Evolutionary conservation across 2,797 vertebrate species (phyloP).

Genomic region (Spatula versicolor): DNA sequence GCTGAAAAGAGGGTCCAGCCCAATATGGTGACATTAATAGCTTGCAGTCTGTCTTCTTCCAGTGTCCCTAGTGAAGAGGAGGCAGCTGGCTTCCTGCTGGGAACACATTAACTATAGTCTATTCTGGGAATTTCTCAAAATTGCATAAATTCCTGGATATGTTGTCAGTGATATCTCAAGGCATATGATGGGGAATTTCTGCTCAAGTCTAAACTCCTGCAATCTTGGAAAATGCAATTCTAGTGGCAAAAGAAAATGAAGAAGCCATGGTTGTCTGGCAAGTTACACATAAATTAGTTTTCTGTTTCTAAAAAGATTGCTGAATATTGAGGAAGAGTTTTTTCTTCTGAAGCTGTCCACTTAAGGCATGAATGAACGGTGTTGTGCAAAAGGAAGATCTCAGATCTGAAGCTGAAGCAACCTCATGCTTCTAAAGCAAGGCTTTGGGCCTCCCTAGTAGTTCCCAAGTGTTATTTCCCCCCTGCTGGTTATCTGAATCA

Average conservation of each 20-base stretch:
- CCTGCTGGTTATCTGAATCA: neutral
- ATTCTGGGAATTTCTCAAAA: slow-evolving; percentile 26
- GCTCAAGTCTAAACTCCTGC: neutral
- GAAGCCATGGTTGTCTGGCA: neutral
- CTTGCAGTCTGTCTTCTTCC: slow-evolving; percentile 14
- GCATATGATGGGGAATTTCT: neutral
- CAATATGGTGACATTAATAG: slow-evolving; percentile 9
- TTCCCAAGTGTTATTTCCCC: neutral
- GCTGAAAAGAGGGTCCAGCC: neutral
- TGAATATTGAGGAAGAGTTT: neutral
- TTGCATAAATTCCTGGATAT: slow-evolving; percentile 12
- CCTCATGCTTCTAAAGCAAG: neutral
- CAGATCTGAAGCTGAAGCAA: neutral
- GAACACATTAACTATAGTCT: neutral
- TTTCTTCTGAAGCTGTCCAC: neutral
- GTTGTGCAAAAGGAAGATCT: neutral
- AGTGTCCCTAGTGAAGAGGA: neutral
- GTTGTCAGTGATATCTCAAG: slow-evolving; percentile 1
- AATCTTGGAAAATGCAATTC: neutral
- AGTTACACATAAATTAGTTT: neutral
- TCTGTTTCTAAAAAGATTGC: neutral
- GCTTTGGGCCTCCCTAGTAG: neutral
- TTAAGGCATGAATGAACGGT: neutral
- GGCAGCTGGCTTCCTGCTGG: slow-evolving; percentile 41
- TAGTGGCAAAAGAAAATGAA: neutral